Conservation (phyloP, 2,113 vertebrate genomes). For the Picathartes gymnocephalus region DNA sequence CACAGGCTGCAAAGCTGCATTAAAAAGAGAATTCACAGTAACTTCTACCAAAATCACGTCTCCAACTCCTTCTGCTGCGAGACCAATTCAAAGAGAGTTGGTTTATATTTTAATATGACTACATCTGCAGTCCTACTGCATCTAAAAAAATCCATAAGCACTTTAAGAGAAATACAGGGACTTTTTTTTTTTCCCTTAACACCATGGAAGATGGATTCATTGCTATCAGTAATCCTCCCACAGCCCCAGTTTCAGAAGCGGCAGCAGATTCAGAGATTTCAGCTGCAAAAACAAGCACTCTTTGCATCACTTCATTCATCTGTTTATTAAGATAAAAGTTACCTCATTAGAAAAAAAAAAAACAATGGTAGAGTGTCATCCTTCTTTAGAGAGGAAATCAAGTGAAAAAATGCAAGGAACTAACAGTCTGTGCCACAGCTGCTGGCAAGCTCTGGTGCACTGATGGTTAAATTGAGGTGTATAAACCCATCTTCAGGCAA, state of each 20-base stretch:
- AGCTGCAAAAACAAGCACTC: not conserved
- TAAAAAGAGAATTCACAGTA: not conserved
- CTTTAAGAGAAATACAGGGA: not conserved
- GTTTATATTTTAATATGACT: not conserved
- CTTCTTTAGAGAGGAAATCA: not conserved
- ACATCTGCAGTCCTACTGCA: conserved; percentile 6
- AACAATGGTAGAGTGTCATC: not conserved
- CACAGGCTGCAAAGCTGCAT: not conserved
- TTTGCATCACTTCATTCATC: not conserved
- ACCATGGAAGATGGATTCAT: not conserved
- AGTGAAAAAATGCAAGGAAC: not conserved
- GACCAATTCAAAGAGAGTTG: not conserved
- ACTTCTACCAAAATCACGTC: not conserved
- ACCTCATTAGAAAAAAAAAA: not conserved
- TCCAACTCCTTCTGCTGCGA: not conserved
- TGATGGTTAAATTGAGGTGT: not conserved
- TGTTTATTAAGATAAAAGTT: not conserved
- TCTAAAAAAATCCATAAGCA: not conserved
- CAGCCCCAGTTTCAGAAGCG: not conserved
- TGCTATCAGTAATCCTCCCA: not conserved
- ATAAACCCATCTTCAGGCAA: not conserved
- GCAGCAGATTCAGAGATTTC: not conserved
- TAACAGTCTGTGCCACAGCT: not conserved
- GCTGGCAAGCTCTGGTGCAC: not conserved
- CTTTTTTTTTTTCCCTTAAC: not conserved